These are phyloP conservation scores for Elymnias hypermnestra DNA, from an alignment of 1,140 invertebrate genomes.

Conservation along the genomic window DNA sequence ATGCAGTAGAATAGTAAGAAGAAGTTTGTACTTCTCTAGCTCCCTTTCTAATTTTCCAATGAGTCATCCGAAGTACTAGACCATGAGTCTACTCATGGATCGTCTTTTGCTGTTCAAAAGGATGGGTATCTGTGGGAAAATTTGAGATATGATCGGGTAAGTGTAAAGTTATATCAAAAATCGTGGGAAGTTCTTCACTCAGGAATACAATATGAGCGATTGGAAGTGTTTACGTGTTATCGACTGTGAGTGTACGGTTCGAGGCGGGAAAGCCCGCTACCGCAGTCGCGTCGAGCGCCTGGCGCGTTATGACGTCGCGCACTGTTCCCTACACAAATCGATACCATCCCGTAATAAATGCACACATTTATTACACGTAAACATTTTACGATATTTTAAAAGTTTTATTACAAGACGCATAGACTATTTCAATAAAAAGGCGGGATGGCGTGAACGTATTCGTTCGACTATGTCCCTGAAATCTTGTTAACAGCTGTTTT, in stretches of 20 bases:
- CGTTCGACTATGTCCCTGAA: not conserved
- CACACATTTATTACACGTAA: constrained; percentile 43
- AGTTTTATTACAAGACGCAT: constrained; percentile 32
- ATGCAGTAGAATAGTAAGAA: too few relatives aligned
- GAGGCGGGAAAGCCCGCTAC: constrained; percentile 26
- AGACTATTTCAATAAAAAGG: constrained; percentile 1
- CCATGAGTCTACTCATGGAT: too few relatives aligned
- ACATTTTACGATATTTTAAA: constrained; percentile 44
- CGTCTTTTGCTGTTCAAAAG: too few relatives aligned
- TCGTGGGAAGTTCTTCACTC: not conserved
- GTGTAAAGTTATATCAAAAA: not conserved
- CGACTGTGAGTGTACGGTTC: constrained; percentile 15
- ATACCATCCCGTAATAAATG: constrained; percentile 40
- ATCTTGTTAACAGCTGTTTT: not conserved
- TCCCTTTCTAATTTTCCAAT: too few relatives aligned
- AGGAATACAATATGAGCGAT: too few relatives aligned
- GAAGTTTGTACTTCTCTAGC: too few relatives aligned
- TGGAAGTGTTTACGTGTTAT: not conserved
- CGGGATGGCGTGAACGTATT: not conserved
- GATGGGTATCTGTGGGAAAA: too few relatives aligned
- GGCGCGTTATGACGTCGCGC: constrained; percentile 42
- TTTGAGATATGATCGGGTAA: too few relatives aligned
- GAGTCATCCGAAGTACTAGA: too few relatives aligned
- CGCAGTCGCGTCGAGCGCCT: constrained; percentile 49
- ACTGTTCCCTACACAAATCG: constrained; percentile 30